Evolutionary conservation across 35 echinoderm and acorn worm genomes (phyloP).

Genomic region (Eucidaris tribuloides): DNA sequence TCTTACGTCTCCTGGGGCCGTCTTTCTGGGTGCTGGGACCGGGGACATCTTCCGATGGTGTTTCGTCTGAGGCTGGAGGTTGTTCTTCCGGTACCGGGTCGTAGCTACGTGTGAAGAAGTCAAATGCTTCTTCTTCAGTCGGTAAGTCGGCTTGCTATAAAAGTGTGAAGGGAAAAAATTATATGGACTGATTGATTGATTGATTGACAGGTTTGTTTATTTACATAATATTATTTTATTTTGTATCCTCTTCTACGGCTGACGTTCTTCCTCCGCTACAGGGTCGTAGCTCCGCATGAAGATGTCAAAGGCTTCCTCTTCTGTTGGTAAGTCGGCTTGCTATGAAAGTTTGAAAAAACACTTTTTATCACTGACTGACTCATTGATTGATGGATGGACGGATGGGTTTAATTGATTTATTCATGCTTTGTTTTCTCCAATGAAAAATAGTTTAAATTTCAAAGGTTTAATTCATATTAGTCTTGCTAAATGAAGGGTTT

Average conservation of each 20-base stretch:
- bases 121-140: constrained; percentile 72
- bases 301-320: constrained; percentile 72
- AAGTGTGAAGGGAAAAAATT: not conserved
- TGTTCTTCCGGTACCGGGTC: constrained; percentile 47
- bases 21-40: constrained; percentile 31
- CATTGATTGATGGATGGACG: no score
- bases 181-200: no score
- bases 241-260: not conserved
- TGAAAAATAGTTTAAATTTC: no score
- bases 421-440: no score
- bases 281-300: constrained; percentile 66
- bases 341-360: no score
- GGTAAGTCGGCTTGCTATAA: constrained; percentile 71
- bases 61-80: not conserved
- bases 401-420: no score
- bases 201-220: no score
- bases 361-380: no score
- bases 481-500: no score
- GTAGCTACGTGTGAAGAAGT: constrained; percentile 85
- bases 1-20: not conserved
- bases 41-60: constrained; percentile 29
- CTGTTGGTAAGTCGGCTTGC: constrained; percentile 62
- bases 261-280: constrained; percentile 25
- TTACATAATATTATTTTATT: no score
- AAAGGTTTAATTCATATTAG: no score